phyloP scores from a whole-genome alignment of 2,888 invertebrate species.

The Xiphydria camelus region DNA sequence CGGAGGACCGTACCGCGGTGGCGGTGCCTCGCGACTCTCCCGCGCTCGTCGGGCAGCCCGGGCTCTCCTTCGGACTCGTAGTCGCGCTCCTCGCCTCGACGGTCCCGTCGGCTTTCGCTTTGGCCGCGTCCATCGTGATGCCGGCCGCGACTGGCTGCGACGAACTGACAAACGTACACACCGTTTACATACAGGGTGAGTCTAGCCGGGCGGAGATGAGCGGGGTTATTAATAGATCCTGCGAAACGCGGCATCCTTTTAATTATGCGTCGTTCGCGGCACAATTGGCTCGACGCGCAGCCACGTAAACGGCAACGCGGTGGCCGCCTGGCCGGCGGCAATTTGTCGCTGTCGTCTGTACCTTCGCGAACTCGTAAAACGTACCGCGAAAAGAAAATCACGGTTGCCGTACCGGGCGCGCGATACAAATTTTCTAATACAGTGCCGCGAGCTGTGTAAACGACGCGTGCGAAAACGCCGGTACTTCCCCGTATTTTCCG shows the following conservation, averaged over 20 bases:
- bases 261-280: neutral
- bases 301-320: too few species aligned
- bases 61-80: too few species aligned
- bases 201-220: constrained; percentile 16
- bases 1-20: too few species aligned
- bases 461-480: too few species aligned
- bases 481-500: too few species aligned
- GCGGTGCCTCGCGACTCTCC: constrained; percentile 2
- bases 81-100: constrained; percentile 11
- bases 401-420: too few species aligned
- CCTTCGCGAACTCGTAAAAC: too few species aligned
- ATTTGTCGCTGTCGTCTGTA: too few species aligned
- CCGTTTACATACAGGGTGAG: constrained; percentile 7
- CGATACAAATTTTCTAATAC: too few species aligned
- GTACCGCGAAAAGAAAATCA: too few species aligned
- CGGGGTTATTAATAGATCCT: constrained; percentile 24
- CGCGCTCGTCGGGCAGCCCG: constrained; percentile 14
- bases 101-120: constrained; percentile 20
- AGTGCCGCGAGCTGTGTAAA: too few species aligned
- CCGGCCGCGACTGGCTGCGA: constrained; percentile 6
- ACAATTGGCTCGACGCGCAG: neutral
- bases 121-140: constrained; percentile 9
- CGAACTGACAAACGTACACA: constrained; percentile 9
- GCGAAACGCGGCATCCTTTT: constrained; percentile 4
- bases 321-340: too few species aligned